phyloP scores from a whole-genome alignment of 2,113 vertebrate genomes.

The Rousettus leschenaultii region DNA sequence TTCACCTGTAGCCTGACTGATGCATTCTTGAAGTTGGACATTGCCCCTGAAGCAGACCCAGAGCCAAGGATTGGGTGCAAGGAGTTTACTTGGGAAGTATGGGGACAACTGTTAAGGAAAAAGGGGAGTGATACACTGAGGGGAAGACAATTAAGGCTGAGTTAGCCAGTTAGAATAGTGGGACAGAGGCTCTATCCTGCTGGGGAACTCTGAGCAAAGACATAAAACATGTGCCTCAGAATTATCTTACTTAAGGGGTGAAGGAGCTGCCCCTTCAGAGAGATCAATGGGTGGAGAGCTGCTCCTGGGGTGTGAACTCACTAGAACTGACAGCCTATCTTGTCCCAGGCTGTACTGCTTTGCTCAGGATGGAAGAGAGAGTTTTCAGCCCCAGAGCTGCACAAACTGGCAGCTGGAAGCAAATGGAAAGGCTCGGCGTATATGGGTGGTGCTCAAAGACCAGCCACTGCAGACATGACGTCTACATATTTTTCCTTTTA shows the following conservation, averaged over 20 bases:
- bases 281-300: background rate
- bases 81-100: background rate
- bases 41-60: background rate
- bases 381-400: background rate
- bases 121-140: background rate
- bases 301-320: background rate
- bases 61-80: background rate
- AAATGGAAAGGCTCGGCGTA: background rate
- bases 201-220: background rate
- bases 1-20: background rate
- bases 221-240: background rate
- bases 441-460: accelerated
- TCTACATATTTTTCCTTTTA: background rate
- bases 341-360: background rate
- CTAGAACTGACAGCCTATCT: background rate
- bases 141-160: background rate
- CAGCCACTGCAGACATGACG: too few relatives aligned
- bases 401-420: background rate
- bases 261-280: background rate
- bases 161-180: background rate
- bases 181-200: background rate
- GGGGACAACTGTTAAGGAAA: background rate
- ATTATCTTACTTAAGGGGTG: background rate
- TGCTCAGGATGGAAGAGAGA: background rate
- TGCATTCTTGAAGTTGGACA: background rate